These are phyloP conservation scores for Potamilus streckersoni DNA, from an alignment of 1,140 invertebrate genomes.

Conservation along the genomic window DNA sequence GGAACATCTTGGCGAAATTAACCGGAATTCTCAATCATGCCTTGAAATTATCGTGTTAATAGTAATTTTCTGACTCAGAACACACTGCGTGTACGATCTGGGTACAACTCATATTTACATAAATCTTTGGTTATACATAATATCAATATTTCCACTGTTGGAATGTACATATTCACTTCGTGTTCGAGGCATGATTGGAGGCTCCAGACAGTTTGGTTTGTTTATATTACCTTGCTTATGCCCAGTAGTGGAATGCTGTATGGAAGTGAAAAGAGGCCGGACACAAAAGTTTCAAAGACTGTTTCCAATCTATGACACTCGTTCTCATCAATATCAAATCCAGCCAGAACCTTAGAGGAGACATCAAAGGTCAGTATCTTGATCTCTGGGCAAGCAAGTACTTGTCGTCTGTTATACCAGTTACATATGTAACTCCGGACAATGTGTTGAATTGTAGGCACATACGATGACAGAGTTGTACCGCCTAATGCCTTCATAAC, in stretches of 20 bases:
- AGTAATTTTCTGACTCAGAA: too few relatives aligned
- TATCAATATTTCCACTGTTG: too few relatives aligned
- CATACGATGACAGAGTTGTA: slow-evolving; percentile 45
- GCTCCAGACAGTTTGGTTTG: too few relatives aligned
- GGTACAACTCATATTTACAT: too few relatives aligned
- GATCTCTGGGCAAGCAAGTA: slow-evolving; percentile 48
- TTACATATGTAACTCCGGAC: slow-evolving; percentile 33
- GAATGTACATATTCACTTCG: too few relatives aligned
- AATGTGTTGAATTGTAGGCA: slow-evolving; percentile 41
- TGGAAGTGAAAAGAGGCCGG: slow-evolving; percentile 51
- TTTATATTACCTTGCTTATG: slow-evolving; percentile 44
- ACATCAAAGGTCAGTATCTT: slow-evolving; percentile 51
- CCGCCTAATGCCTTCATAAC: slow-evolving; percentile 52
- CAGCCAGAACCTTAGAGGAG: slow-evolving; percentile 42
- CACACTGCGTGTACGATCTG: too few relatives aligned
- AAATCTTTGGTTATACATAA: too few relatives aligned
- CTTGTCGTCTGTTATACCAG: slow-evolving; percentile 42
- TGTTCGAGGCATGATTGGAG: too few relatives aligned
- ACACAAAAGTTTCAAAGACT: slow-evolving; percentile 38
- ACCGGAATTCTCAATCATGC: too few relatives aligned
- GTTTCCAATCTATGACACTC: slow-evolving; percentile 31
- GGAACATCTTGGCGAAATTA: too few relatives aligned
- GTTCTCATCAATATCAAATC: slow-evolving; percentile 34
- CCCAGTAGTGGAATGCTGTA: slow-evolving; percentile 43
- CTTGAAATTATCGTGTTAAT: too few relatives aligned